phyloP scores from a whole-genome alignment of 2,113 vertebrate species.

The Labrus mixtus region DNA sequence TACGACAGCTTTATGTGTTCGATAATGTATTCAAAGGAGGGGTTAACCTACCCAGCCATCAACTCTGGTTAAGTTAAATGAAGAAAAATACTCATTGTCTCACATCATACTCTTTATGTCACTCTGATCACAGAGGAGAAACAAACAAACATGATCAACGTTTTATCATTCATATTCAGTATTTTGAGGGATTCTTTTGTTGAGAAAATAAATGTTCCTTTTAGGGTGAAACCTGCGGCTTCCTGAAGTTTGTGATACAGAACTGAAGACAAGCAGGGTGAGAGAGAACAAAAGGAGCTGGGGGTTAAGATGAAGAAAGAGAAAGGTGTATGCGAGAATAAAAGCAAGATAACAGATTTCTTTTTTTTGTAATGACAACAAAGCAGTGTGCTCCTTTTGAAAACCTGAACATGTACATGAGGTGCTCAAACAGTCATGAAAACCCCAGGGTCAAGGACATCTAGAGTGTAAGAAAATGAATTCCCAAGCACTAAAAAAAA shows the following conservation, averaged over 20 bases:
- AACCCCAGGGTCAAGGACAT: constrained; percentile 91
- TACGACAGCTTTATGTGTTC: background rate
- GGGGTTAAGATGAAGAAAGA: constrained; percentile 6
- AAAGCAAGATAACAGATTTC: constrained; percentile 47
- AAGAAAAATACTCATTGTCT: too few relatives aligned
- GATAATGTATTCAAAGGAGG: constrained; percentile 16
- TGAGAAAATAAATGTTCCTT: constrained; percentile 51
- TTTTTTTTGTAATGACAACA: constrained; percentile 53
- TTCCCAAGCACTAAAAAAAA: constrained; percentile 85
- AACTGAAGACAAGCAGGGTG: background rate
- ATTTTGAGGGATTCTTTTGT: constrained; percentile 47
- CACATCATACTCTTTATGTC: too few relatives aligned
- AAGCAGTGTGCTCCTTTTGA: constrained; percentile 63
- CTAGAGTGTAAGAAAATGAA: constrained; percentile 86
- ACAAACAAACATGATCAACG: background rate
- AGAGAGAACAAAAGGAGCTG: constrained; percentile 11
- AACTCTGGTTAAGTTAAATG: background rate
- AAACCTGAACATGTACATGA: constrained; percentile 81
- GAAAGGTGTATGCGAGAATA: constrained; percentile 22
- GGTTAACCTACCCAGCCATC: background rate
- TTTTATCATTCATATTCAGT: constrained; percentile 38
- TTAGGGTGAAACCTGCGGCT: constrained; percentile 38
- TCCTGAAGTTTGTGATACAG: constrained; percentile 22
- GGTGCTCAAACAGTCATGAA: constrained; percentile 86
- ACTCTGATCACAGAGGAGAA: too few relatives aligned